Base-by-base conservation (phyloP, 2,888 invertebrate species). In the Pyrochroa serraticornis region DNA sequence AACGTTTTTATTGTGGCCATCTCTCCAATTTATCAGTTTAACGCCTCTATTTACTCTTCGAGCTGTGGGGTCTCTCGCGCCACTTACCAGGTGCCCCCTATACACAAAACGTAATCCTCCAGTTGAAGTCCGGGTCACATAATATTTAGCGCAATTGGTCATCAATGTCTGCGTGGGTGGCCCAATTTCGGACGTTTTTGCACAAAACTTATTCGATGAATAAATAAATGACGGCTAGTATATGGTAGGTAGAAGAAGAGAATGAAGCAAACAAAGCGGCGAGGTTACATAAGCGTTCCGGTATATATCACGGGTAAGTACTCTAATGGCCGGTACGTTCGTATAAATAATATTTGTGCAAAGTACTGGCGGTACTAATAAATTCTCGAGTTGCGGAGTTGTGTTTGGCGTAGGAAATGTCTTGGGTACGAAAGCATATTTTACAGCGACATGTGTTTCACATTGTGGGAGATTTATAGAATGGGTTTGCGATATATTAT, bases 401-500 rank as follows among this genome's bases (percentile, higher is more conserved):
- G 14, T 55, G 55, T 59, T 56, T 60, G 55, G 58, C 57, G 62
- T 65, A 64, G 65, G 65, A 66, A 68, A 66, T 66, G 66, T 65
- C 65, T 58, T 60, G 59, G 59, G 54, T 62, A 66, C 67, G 61
- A 58, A 58, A 63, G 60, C 57, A 66, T 69, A 65, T 67, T 65
- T 68, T 63, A 66, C 62, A 59, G 64, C 64, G 69, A 69, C 67
- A 66, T 62, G 65, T 60, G 60, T 67, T 67, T 64, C 64, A 67
- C 66, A 66, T 66, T 64, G 66, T 54, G 31, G 61, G 60, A 62
- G 69, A 69, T 69, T 69, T 69, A 69, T 67, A 41, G 62, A 64
- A 65, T 63, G 62, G 62, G 50, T 58, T 61, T 60, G 67, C 67
- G 60, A 69, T 69, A 69, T 67, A 66, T 69, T 69, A 69, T 69